Percentiles rank a stretch among this genome's conserved stretches.
Conservation (phyloP, 1,140 invertebrate species). For the Choristoneura fumiferana region DNA sequence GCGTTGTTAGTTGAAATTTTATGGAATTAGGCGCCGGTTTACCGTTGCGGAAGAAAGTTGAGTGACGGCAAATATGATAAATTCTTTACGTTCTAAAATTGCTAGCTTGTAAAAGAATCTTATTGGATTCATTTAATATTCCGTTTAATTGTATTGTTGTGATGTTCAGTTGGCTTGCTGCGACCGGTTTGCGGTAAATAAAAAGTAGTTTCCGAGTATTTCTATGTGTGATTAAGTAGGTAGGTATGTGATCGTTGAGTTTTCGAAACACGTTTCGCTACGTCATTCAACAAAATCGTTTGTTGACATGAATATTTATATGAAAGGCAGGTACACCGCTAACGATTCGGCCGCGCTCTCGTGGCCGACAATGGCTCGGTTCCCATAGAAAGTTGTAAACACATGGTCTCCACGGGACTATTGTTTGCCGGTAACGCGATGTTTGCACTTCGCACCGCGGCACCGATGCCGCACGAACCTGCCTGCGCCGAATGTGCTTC, state of each 20-base stretch:
- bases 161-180: background rate
- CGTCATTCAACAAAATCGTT: background rate
- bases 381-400: conserved; percentile 62
- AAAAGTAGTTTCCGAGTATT: conserved; percentile 1
- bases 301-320: background rate
- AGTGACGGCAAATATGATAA: conserved; percentile 47
- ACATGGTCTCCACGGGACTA: conserved; percentile 27
- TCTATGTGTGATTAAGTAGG: background rate
- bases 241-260: background rate
- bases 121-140: conserved; percentile 44
- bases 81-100: conserved; percentile 42
- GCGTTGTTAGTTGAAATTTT: conserved; percentile 38
- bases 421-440: conserved; percentile 9
- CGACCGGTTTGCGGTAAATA: conserved; percentile 6
- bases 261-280: background rate
- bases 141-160: background rate
- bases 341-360: conserved; percentile 14
- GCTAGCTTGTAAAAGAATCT: conserved; percentile 47
- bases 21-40: conserved; percentile 40
- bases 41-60: conserved; percentile 68
- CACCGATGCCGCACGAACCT: background rate
- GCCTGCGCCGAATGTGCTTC: conserved; percentile 3
- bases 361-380: conserved; percentile 37
- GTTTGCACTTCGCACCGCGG: conserved; percentile 8
- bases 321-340: background rate